Percentiles rank a stretch among this genome's conserved stretches.
Conservation (phyloP, 2,113 vertebrate genomes). For the Bagarius yarrelli region DNA sequence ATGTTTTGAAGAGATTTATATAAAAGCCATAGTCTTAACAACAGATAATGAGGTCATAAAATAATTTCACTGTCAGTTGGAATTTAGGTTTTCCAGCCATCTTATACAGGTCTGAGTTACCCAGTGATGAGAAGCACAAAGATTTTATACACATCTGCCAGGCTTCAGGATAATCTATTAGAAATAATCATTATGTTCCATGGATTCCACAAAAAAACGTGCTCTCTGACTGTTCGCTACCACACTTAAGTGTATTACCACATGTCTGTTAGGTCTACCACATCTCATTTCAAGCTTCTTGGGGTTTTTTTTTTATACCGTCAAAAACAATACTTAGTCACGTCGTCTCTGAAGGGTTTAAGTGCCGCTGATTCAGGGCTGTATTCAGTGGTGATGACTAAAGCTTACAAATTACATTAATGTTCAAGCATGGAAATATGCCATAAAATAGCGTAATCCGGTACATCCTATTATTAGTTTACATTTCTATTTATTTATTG, state of each 20-base stretch:
- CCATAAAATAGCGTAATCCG: not conserved
- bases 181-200: conserved; percentile 26
- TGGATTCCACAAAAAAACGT: conserved; percentile 5
- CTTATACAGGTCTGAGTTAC: conserved; percentile 4
- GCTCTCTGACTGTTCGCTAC: conserved; percentile 14
- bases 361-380: not conserved
- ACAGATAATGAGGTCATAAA: not conserved
- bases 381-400: not conserved
- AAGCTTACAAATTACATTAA: not conserved
- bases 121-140: conserved; percentile 3
- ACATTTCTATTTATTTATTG: not conserved
- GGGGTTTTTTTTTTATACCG: not conserved
- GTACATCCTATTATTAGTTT: not conserved
- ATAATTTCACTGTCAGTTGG: not conserved
- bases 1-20: conserved; percentile 26
- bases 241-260: conserved; percentile 12
- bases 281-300: conserved; percentile 23
- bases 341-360: not conserved
- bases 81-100: not conserved
- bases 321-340: not conserved
- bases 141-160: not conserved
- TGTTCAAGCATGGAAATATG: not conserved
- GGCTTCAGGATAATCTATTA: conserved; percentile 25
- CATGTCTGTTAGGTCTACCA: conserved; percentile 26
- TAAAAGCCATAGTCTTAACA: conserved; percentile 40